Evolutionary conservation across 1,140 invertebrate genomes (phyloP).

Genomic region (Sminthurides bifidus): DNA sequence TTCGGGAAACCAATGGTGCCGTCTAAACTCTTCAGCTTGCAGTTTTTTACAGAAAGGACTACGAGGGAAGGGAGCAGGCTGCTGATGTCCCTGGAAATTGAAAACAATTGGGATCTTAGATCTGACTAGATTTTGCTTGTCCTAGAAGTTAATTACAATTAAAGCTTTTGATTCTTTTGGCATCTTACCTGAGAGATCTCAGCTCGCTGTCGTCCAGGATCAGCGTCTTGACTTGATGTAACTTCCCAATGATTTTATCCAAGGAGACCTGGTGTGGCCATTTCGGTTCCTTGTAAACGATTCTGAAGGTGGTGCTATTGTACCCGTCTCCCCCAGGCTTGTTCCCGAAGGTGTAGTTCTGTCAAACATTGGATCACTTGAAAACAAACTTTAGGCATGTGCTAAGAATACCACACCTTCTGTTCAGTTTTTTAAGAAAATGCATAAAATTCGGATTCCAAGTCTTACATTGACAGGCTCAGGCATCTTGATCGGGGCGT

Average conservation of each 20-base stretch:
- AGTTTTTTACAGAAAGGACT: slow-evolving; percentile 50
- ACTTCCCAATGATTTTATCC: slow-evolving; percentile 12
- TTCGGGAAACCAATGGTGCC: slow-evolving; percentile 48
- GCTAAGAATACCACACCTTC: no score
- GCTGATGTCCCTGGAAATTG: slow-evolving; percentile 46
- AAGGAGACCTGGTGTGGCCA: slow-evolving; percentile 21
- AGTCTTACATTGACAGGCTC: no score
- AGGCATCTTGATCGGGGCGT: no score
- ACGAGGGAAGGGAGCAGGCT: slow-evolving; percentile 46
- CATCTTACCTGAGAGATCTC: slow-evolving; percentile 38
- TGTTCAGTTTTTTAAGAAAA: no score
- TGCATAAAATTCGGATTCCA: no score
- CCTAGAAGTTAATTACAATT: no score
- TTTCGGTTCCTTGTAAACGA: slow-evolving; percentile 19
- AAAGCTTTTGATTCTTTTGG: slow-evolving; percentile 11
- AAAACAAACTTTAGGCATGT: no score
- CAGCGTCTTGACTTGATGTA: slow-evolving; percentile 46
- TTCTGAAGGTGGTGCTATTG: no score
- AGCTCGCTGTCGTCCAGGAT: slow-evolving; percentile 52
- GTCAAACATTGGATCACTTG: no score
- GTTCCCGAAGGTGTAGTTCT: no score
- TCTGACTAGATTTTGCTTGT: no score
- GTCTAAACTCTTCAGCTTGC: slow-evolving; percentile 50
- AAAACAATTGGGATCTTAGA: background rate
- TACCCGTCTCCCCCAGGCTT: no score